phyloP scores from a whole-genome alignment of 2,797 vertebrate genomes.

The Danionella dracula region DNA sequence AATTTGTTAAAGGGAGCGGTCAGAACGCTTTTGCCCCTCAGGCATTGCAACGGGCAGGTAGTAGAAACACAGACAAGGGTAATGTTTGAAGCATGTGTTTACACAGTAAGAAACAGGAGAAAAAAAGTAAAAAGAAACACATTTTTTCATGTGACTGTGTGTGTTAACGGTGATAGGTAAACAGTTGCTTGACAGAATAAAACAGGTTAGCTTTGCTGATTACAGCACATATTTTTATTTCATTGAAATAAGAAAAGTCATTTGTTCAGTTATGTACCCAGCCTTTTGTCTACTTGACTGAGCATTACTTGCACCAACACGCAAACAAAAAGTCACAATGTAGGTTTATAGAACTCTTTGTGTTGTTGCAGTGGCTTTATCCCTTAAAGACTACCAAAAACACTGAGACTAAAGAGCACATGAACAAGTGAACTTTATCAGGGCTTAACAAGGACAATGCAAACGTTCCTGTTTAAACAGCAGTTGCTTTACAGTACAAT shows the following conservation, averaged over 20 bases:
- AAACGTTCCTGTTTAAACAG: constrained; percentile 10
- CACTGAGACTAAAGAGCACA: constrained; percentile 13
- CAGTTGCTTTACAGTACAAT: neutral
- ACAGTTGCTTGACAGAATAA: constrained; percentile 32
- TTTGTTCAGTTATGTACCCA: constrained; percentile 34
- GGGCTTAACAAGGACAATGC: constrained; percentile 14
- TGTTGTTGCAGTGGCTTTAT: constrained; percentile 6
- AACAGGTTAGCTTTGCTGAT: constrained; percentile 25
- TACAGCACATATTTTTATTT: constrained; percentile 28
- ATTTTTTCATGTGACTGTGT: neutral
- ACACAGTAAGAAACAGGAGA: constrained; percentile 15
- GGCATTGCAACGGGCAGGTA: constrained; percentile 59
- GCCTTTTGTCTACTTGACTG: constrained; percentile 45
- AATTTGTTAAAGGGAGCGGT: constrained; percentile 73
- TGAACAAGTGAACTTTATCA: constrained; percentile 6
- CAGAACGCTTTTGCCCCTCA: constrained; percentile 58
- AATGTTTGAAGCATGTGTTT: constrained; percentile 40
- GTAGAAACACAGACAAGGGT: constrained; percentile 29
- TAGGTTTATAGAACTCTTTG: constrained; percentile 31
- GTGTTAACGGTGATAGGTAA: constrained; percentile 43
- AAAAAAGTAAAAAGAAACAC: too few species aligned
- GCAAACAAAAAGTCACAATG: constrained; percentile 36
- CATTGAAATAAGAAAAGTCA: constrained; percentile 43
- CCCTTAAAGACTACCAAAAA: constrained; percentile 17
- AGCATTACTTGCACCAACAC: constrained; percentile 31